phyloP scores from a whole-genome alignment of 2,888 invertebrate species.

The Salticus scenicus region DNA sequence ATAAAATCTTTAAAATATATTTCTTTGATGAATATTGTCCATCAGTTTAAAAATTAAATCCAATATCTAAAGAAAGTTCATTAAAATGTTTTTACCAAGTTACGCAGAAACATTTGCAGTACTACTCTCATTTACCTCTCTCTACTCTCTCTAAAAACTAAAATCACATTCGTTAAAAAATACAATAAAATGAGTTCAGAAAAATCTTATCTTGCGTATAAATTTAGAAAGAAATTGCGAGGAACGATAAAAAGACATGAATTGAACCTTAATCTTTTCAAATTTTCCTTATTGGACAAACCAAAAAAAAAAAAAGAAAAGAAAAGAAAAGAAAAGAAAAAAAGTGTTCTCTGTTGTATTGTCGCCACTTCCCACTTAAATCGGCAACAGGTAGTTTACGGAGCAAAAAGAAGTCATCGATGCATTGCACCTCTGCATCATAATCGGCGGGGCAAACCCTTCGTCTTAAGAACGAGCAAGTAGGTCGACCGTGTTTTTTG shows the following conservation, averaged over 20 bases:
- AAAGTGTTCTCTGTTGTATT: too few relatives aligned
- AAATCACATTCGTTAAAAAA: too few relatives aligned
- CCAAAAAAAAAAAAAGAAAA: not conserved
- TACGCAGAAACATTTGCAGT: too few relatives aligned
- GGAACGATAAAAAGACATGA: not conserved
- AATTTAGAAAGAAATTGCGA: not conserved
- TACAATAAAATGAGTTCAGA: too few relatives aligned
- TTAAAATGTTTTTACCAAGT: too few relatives aligned
- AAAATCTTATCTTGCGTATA: not conserved
- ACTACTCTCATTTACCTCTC: too few relatives aligned
- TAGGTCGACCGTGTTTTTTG: slow-evolving; percentile 58
- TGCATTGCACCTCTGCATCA: slow-evolving; percentile 17
- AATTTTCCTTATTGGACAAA: not conserved
- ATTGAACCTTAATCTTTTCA: not conserved
- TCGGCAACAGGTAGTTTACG: not conserved
- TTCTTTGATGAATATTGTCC: too few relatives aligned
- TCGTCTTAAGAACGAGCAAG: slow-evolving; percentile 38
- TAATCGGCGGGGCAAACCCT: slow-evolving; percentile 14
- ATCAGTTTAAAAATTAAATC: too few relatives aligned
- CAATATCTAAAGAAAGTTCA: too few relatives aligned
- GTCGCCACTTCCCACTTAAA: slow-evolving; percentile 11
- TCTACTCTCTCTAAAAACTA: too few relatives aligned
- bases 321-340: too few relatives aligned
- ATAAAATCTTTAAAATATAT: too few relatives aligned
- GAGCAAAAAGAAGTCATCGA: slow-evolving; percentile 19